phyloP scores from a whole-genome alignment of 2,797 vertebrate species.

The Poeciliopsis paucimaculata region DNA sequence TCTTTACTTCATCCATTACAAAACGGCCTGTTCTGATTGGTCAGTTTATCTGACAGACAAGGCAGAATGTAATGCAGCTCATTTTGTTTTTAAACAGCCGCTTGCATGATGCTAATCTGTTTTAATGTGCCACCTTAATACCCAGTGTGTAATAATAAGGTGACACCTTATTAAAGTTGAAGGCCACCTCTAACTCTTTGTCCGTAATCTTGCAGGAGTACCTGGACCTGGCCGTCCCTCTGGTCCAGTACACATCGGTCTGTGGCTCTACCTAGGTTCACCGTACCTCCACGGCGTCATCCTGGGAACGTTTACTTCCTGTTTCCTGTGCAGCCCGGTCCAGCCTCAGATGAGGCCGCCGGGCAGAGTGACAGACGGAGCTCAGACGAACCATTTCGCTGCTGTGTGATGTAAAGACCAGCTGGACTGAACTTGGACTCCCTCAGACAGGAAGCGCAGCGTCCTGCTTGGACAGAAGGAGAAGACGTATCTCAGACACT shows the following conservation, averaged over 20 bases:
- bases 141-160: too few relatives aligned
- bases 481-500: slow-evolving; percentile 17
- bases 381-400: slow-evolving; percentile 18
- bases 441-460: slow-evolving; percentile 42
- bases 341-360: slow-evolving; percentile 14
- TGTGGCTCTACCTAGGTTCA: slow-evolving; percentile 82
- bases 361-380: neutral
- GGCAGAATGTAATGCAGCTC: neutral
- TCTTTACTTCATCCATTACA: neutral
- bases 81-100: neutral
- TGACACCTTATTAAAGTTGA: neutral
- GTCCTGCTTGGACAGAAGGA: neutral
- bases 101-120: neutral
- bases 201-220: slow-evolving; percentile 83
- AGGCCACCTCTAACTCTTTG: neutral
- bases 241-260: slow-evolving; percentile 86
- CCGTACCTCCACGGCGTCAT: slow-evolving; percentile 75
- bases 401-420: slow-evolving; percentile 59
- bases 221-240: slow-evolving; percentile 86
- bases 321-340: slow-evolving; percentile 34
- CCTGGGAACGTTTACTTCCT: slow-evolving; percentile 18
- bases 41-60: neutral
- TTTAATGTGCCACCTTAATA: neutral
- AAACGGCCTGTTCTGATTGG: neutral
- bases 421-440: slow-evolving; percentile 45